These are phyloP conservation scores for Sebastes aleutianus DNA, from an alignment of 2,797 vertebrate species.

Conservation along the genomic window DNA sequence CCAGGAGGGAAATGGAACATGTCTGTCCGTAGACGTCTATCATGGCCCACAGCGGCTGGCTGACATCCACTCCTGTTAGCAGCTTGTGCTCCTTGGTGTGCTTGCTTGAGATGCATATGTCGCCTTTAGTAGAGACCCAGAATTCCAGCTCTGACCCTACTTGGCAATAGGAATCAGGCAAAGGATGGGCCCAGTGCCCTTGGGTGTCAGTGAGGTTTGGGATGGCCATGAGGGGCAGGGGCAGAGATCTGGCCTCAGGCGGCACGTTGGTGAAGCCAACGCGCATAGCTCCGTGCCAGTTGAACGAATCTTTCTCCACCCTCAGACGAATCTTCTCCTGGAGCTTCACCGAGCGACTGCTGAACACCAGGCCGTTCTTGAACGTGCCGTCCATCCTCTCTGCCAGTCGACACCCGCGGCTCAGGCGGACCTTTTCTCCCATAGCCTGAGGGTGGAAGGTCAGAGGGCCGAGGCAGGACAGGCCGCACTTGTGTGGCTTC, in stretches of 20 bases:
- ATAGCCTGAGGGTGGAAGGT: conserved; percentile 75
- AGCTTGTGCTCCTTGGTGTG: background rate
- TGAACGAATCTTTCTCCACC: conserved; percentile 24
- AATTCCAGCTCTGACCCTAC: conserved; percentile 73
- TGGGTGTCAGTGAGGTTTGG: conserved; percentile 76
- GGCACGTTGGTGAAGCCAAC: conserved; percentile 85
- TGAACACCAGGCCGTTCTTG: conserved; percentile 83
- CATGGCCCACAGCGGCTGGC: conserved; percentile 83
- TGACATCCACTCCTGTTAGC: conserved; percentile 52
- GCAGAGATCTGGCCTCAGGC: conserved; percentile 64
- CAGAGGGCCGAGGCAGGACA: conserved; percentile 72
- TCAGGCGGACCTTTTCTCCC: conserved; percentile 75
- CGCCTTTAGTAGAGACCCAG: conserved; percentile 78
- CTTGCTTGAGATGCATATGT: conserved; percentile 42
- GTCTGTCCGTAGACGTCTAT: conserved; percentile 88
- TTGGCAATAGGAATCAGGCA: conserved; percentile 42
- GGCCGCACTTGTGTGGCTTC: conserved; percentile 30
- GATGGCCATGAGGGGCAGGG: conserved; percentile 79
- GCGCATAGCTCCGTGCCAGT: conserved; percentile 82
- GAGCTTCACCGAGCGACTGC: conserved; percentile 71
- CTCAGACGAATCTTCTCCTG: conserved; percentile 76
- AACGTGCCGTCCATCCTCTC: conserved; percentile 61
- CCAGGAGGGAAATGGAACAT: conserved; percentile 74
- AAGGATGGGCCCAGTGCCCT: conserved; percentile 74
- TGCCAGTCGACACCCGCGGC: conserved; percentile 42